Percentiles rank a stretch among this genome's conserved stretches.
These are phyloP conservation scores for Pogonocherus hispidulus DNA, from an alignment of 2,888 invertebrate genomes.

Conservation along the genomic window DNA sequence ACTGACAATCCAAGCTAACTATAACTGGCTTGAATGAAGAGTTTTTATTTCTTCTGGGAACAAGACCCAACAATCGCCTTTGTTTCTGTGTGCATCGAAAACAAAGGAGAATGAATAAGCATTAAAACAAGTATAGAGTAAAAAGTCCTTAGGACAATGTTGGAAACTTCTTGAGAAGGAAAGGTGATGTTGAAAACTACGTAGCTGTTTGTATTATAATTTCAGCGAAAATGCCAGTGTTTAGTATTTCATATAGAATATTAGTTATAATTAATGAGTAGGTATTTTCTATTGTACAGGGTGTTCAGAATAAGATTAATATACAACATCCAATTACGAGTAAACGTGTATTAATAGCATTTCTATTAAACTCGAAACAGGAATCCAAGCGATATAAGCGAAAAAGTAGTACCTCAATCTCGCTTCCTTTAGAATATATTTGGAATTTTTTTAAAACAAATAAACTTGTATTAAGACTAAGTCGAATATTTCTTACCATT, in stretches of 20 bases:
- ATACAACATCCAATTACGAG: too few relatives aligned
- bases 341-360: too few relatives aligned
- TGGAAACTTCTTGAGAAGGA: neutral
- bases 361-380: too few relatives aligned
- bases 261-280: neutral
- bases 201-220: neutral
- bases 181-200: neutral
- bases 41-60: constrained; percentile 17
- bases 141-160: neutral
- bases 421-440: too few relatives aligned
- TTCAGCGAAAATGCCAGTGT: neutral
- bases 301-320: too few relatives aligned
- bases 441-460: too few relatives aligned
- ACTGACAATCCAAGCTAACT: too few relatives aligned
- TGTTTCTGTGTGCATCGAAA: constrained; percentile 7
- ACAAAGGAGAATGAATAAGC: constrained; percentile 6
- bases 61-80: constrained; percentile 17
- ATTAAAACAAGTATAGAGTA: neutral
- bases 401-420: too few relatives aligned
- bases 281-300: neutral
- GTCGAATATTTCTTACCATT: too few relatives aligned
- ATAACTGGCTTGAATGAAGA: neutral
- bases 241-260: neutral
- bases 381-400: too few relatives aligned
- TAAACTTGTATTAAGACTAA: too few relatives aligned